These are phyloP conservation scores for Schizotus pectinicornis DNA, from an alignment of 2,888 invertebrate genomes.

Conservation along the genomic window DNA sequence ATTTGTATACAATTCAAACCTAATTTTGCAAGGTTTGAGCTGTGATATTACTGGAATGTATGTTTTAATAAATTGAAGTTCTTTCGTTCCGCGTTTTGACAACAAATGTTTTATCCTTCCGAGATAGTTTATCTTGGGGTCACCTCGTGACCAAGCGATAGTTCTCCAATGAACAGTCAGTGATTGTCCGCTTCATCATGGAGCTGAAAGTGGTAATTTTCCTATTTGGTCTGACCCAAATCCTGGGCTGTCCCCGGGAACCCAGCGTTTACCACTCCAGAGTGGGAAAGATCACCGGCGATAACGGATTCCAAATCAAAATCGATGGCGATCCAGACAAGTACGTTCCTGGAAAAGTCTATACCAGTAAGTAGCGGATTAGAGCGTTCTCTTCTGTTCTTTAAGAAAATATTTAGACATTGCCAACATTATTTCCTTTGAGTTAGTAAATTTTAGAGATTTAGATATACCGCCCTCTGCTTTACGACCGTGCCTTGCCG, in stretches of 20 bases:
- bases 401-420: not conserved
- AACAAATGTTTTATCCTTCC: not conserved
- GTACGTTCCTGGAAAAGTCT: constrained; percentile 83
- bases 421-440: too few species aligned
- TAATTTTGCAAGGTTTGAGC: constrained; percentile 33
- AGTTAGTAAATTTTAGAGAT: too few species aligned
- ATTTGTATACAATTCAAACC: constrained; percentile 33
- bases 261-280: constrained; percentile 59
- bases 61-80: constrained; percentile 26
- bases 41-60: constrained; percentile 32
- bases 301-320: constrained; percentile 84
- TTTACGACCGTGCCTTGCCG: too few species aligned
- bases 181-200: not conserved
- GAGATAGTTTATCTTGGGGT: constrained; percentile 12
- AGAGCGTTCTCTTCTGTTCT: not conserved
- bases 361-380: constrained; percentile 68
- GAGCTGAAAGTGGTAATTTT: constrained; percentile 7
- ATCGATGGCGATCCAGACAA: constrained; percentile 80
- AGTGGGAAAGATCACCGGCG: constrained; percentile 71
- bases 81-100: constrained; percentile 10
- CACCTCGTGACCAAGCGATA: not conserved
- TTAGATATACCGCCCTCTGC: too few species aligned
- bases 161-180: too few species aligned
- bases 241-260: constrained; percentile 57
- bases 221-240: not conserved